Percentiles rank a stretch among this genome's conserved stretches.
phyloP scores from a whole-genome alignment of 2,888 invertebrate genomes.

The Magallana nippona region DNA sequence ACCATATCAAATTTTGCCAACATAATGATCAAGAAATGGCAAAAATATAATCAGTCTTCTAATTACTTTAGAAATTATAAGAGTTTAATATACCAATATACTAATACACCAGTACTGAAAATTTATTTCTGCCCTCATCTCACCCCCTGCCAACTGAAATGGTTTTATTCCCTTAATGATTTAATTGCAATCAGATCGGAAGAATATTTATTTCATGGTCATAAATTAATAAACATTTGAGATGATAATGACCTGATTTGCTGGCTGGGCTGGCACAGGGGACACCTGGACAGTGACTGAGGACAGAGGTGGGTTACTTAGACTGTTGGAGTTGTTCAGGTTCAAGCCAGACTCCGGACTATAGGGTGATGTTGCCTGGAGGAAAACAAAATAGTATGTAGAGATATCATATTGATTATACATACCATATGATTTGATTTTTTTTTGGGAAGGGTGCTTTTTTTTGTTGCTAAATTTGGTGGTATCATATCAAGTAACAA shows the following conservation, averaged over 20 bases:
- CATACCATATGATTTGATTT: not conserved
- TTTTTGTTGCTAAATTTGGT: too few species aligned
- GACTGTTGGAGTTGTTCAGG: conserved; percentile 58
- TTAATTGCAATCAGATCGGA: too few species aligned
- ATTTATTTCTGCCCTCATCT: too few species aligned
- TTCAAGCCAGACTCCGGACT: conserved; percentile 69
- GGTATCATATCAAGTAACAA: too few species aligned
- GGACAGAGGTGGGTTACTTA: conserved; percentile 58
- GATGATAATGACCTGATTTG: conserved; percentile 48
- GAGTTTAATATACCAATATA: too few species aligned
- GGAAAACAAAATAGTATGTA: conserved; percentile 44
- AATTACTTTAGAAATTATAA: not conserved
- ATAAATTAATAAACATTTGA: too few species aligned
- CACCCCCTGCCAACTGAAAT: too few species aligned
- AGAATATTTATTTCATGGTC: too few species aligned
- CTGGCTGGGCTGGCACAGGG: conserved; percentile 49
- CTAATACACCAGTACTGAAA: too few species aligned
- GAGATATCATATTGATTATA: not conserved
- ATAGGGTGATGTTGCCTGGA: conserved; percentile 66
- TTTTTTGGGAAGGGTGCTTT: not conserved
- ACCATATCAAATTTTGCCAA: too few species aligned
- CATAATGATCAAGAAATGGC: too few species aligned
- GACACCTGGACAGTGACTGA: conserved; percentile 58
- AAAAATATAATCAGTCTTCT: not conserved
- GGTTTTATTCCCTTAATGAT: too few species aligned